A percentile compares a stretch with the other conserved stretches of the same genome.
These are phyloP conservation scores for Tychaedon coryphoeus DNA, from an alignment of 2,113 vertebrate genomes.

Conservation along the genomic window DNA sequence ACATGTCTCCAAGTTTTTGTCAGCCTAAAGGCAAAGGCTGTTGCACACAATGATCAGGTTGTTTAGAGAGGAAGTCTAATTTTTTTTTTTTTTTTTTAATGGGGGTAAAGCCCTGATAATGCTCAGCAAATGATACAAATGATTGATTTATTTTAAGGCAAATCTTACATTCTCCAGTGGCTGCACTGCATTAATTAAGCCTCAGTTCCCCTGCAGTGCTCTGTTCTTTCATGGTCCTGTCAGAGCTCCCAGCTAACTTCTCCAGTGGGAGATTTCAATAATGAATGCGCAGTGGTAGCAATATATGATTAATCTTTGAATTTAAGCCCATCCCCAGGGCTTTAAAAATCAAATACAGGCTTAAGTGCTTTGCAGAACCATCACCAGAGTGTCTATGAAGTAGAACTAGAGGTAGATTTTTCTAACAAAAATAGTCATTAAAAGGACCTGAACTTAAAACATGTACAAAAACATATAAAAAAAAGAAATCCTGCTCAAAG, in stretches of 20 bases:
- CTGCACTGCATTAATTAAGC: neutral
- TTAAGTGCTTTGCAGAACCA: neutral
- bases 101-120: neutral
- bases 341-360: neutral
- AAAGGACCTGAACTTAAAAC: neutral
- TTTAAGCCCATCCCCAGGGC: neutral
- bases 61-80: neutral
- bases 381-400: neutral
- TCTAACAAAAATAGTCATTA: neutral
- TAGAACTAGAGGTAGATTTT: neutral
- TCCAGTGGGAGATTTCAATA: neutral
- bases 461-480: neutral
- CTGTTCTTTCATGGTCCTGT: neutral
- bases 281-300: neutral
- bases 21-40: neutral
- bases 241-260: neutral
- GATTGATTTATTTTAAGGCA: neutral
- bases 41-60: neutral
- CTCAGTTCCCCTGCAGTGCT: neutral
- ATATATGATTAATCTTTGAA: neutral
- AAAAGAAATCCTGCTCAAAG: neutral
- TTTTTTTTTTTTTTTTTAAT: neutral
- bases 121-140: neutral
- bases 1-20: neutral
- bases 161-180: neutral